These are phyloP conservation scores for Canis aureus DNA, from an alignment of 2,113 vertebrate species.

Conservation along the genomic window DNA sequence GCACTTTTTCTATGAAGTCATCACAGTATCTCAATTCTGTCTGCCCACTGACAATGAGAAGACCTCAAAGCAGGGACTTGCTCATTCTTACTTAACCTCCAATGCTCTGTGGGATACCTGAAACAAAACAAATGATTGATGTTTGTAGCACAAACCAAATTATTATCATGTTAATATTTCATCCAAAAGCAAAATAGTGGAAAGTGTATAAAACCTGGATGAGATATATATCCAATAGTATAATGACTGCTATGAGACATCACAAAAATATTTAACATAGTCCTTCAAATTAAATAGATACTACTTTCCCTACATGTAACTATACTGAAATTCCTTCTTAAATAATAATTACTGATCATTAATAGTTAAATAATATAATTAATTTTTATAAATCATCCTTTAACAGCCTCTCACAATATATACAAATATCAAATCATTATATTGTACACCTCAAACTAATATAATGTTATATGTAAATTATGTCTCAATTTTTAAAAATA, in stretches of 20 bases:
- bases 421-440: neutral
- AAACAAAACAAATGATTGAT: neutral
- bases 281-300: conserved; percentile 44
- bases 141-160: neutral
- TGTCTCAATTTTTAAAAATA: neutral
- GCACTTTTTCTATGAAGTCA: neutral
- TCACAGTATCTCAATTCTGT: neutral
- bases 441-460: neutral
- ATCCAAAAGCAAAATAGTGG: neutral
- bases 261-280: neutral
- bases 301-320: neutral
- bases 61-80: neutral
- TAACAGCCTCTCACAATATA: neutral
- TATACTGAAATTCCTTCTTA: conserved; percentile 40
- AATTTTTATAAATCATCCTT: neutral
- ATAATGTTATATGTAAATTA: neutral
- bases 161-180: neutral
- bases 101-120: neutral
- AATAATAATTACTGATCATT: neutral
- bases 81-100: neutral
- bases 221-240: neutral
- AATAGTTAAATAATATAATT: neutral
- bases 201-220: neutral
- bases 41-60: neutral
- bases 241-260: neutral